Percentiles rank a stretch among this genome's conserved stretches.
phyloP scores from a whole-genome alignment of 2,113 vertebrate genomes.

The Rissa tridactyla region DNA sequence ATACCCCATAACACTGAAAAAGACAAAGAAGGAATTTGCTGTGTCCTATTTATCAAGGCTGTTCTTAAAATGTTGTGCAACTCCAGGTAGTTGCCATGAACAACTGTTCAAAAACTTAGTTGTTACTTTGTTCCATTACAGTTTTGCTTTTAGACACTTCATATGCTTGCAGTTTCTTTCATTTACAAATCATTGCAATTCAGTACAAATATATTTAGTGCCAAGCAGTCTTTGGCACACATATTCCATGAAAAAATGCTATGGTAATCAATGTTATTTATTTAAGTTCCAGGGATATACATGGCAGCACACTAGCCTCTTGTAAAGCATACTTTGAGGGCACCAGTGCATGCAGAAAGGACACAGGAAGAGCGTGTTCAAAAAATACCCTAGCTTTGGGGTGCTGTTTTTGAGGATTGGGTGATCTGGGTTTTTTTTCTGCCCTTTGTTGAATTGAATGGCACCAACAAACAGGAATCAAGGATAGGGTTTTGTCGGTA shows the following conservation, averaged over 20 bases:
- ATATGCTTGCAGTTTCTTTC: not conserved
- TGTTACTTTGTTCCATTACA: not conserved
- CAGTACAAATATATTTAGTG: not conserved
- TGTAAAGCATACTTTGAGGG: not conserved
- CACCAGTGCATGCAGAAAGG: not conserved
- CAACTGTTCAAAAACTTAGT: not conserved
- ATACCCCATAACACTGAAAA: not conserved
- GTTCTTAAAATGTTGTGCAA: not conserved
- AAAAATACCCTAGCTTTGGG: not conserved
- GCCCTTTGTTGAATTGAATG: not conserved
- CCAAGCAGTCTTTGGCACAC: conserved; percentile 19
- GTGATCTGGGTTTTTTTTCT: fast-evolving
- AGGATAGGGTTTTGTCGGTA: fast-evolving
- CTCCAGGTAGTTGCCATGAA: not conserved
- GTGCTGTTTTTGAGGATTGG: not conserved
- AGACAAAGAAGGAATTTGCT: not conserved
- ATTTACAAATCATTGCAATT: not conserved
- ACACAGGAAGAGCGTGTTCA: not conserved
- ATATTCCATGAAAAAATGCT: conserved; percentile 35
- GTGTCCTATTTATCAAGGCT: not conserved
- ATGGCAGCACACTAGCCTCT: not conserved
- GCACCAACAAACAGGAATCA: not conserved
- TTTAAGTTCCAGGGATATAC: not conserved
- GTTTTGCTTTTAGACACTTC: conserved; percentile 10
- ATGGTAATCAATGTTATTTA: not conserved